Percentiles rank a stretch among this genome's conserved stretches.
phyloP scores from a whole-genome alignment of 2,113 vertebrate genomes.

The Tinamus guttatus region DNA sequence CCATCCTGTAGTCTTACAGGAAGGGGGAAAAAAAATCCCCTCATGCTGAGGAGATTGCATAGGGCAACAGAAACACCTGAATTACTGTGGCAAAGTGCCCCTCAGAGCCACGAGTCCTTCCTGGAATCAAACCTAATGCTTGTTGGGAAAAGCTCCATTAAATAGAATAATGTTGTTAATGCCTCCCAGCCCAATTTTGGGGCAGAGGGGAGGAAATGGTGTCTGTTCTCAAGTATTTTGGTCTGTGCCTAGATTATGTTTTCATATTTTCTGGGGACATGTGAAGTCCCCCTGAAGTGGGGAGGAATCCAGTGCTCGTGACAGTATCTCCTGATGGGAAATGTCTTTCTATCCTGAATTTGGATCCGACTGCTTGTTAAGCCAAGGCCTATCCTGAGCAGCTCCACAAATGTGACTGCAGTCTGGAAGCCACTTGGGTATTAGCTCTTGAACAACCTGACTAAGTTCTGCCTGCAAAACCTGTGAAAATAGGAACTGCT shows the following conservation, averaged over 20 bases:
- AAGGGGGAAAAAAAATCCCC: too few species aligned
- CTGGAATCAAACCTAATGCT: neutral
- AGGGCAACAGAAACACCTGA: neutral
- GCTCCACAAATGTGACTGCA: rapidly evolving
- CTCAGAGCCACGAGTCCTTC: neutral
- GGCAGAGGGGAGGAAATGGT: neutral
- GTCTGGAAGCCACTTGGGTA: neutral
- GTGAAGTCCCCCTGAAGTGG: neutral
- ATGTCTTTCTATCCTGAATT: neutral
- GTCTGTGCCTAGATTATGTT: neutral
- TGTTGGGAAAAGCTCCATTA: neutral
- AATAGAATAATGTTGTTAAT: neutral
- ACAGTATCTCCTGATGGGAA: neutral
- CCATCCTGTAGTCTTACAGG: neutral
- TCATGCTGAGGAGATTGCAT: neutral
- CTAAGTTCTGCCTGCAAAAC: neutral
- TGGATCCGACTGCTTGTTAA: neutral
- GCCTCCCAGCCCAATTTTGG: neutral
- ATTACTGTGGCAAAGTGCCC: neutral
- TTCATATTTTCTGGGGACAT: neutral
- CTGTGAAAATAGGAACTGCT: neutral
- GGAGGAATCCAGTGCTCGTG: neutral
- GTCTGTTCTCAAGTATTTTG: neutral
- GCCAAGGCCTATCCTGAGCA: neutral
- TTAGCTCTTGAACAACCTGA: neutral